Conservation (phyloP, 2,797 vertebrate genomes). For the Xenentodon cancila region DNA sequence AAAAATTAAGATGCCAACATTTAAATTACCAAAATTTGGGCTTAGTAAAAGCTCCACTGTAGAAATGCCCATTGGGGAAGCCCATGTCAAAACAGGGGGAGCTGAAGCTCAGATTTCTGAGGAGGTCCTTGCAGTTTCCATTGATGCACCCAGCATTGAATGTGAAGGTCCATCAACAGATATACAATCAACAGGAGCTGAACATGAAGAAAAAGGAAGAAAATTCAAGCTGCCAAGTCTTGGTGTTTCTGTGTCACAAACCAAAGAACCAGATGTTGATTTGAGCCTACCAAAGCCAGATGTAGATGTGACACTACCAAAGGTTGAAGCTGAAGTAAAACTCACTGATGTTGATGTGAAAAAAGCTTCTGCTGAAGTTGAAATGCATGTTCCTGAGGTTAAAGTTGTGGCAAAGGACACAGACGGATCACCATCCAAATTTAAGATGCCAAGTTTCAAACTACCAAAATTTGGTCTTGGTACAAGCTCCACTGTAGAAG, state of each 20-base stretch:
- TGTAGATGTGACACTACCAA: constrained; percentile 13
- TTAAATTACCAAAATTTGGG: constrained; percentile 68
- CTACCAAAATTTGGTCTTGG: constrained; percentile 64
- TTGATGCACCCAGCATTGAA: background rate
- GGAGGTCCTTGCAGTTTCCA: constrained; percentile 4
- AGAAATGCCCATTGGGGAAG: constrained; percentile 30
- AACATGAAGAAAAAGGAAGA: constrained; percentile 38
- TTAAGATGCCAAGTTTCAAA: constrained; percentile 68
- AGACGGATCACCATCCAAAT: constrained; percentile 51
- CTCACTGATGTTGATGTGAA: background rate
- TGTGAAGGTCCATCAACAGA: too few relatives aligned
- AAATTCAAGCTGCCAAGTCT: constrained; percentile 54
- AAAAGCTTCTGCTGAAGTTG: constrained; percentile 23
- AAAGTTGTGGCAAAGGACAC: background rate
- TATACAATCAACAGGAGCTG: constrained; percentile 27
- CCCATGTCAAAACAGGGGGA: background rate
- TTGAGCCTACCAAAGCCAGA: constrained; percentile 49
- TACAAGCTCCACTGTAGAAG: constrained; percentile 29
- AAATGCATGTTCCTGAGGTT: constrained; percentile 32
- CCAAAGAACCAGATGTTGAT: constrained; percentile 58
- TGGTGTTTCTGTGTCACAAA: constrained; percentile 49
- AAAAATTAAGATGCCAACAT: constrained; percentile 67
- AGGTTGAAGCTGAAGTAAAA: constrained; percentile 3
- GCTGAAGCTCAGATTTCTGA: constrained; percentile 16
- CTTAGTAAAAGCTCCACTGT: constrained; percentile 26